Evolutionary conservation across 2,888 invertebrate genomes (phyloP).

Genomic region (Leucophora obtusa): DNA sequence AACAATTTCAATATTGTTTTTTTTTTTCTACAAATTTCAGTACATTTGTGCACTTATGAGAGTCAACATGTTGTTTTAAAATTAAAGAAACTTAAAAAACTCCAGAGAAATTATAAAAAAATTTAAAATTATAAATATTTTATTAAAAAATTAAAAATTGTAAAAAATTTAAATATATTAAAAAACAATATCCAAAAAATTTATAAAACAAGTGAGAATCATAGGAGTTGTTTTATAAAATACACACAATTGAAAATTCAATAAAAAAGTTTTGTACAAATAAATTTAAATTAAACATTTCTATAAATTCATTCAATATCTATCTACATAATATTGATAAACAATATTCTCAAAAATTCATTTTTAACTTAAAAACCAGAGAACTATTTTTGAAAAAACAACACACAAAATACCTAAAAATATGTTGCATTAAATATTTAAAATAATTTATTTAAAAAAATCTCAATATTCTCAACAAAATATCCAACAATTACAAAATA

Average conservation of each 20-base stretch:
- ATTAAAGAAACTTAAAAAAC: slow-evolving; percentile 15
- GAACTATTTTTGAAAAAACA: too few relatives aligned
- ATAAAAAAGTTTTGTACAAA: not conserved
- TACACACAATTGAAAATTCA: not conserved
- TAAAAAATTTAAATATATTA: not conserved
- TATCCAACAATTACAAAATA: too few relatives aligned
- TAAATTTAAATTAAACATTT: too few relatives aligned
- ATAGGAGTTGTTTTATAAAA: not conserved
- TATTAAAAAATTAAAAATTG: not conserved
- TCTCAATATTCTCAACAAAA: too few relatives aligned
- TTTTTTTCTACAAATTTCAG: slow-evolving; percentile 66
- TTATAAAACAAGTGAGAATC: not conserved
- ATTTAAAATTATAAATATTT: not conserved
- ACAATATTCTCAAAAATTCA: too few relatives aligned
- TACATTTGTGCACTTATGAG: slow-evolving; percentile 73
- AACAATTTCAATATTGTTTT: slow-evolving; percentile 54
- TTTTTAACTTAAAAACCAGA: too few relatives aligned
- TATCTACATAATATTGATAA: too few relatives aligned
- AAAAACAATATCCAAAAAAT: not conserved
- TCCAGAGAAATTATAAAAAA: slow-evolving; percentile 22
- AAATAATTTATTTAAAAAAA: too few relatives aligned
- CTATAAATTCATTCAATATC: too few relatives aligned
- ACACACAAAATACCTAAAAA: too few relatives aligned
- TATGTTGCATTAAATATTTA: too few relatives aligned
- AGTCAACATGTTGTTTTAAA: slow-evolving; percentile 71